Evolutionary conservation across 2,888 invertebrate genomes (phyloP), one percentile per base, ranked within the genome.

Genomic region (Drosophila bunnanda): DNA sequence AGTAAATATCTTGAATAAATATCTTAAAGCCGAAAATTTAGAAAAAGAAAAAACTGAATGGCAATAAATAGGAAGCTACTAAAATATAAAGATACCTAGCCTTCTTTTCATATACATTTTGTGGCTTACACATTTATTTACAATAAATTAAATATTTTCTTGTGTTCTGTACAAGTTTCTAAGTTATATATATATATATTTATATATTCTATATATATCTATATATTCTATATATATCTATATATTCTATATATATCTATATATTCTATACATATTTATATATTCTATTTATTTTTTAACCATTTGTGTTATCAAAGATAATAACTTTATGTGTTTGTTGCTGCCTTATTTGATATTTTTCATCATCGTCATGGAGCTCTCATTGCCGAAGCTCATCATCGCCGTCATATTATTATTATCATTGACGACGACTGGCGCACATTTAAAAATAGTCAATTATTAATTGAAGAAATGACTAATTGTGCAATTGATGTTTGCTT

Each of bases 381-480:
- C 48, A 38, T 48, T 46, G 32, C 13, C n/a, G n/a, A 50, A 36
- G 41, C 44, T 50, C 54, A 30, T 67, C 39, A 34, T 53, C 38
- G n/a, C 4, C 43, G 25, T 59, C 59, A 60, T 30, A 52, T 25
- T 38, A 52, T 25, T 38, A 52, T 66, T 53, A 53, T 64, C 53
- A 46, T 65, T 20, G 65, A 50, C 50, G 30, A 50, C 48, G 32
- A 39, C 36, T 54, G 55, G 55, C 59, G 68, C 56, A 61, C 66
- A 78, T 75, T 85, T 82, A 85, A 79, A 82, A 85, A 82, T 82
- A 82, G 85, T 85, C 60, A 80, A 76, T 85, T 82, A 82, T 79
- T 85, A 82, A 82, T 82, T 82, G 77, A 82, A 67, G 74, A 74
- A 82, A 80, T 82, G 83, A 85, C 81, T 82, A 85, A 82, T 85